Evolutionary conservation across 2,888 invertebrate genomes (phyloP).

Genomic region (Brachyopa scutellaris): DNA sequence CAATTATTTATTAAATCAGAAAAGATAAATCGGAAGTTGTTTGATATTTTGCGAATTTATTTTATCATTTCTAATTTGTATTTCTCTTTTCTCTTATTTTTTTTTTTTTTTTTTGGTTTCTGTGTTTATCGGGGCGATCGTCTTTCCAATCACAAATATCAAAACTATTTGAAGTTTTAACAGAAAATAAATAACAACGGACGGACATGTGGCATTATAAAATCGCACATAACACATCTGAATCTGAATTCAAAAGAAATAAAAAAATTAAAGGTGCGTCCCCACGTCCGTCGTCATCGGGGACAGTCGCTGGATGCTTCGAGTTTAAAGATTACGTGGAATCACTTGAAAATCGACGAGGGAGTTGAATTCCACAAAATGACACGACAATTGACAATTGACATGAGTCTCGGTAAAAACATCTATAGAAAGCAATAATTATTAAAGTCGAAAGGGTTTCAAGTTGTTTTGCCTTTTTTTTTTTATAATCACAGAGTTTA

Average conservation of each 20-base stretch:
- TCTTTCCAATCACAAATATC: neutral
- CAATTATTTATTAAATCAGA: slow-evolving; percentile 55
- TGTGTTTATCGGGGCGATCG: neutral
- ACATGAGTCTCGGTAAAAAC: slow-evolving; percentile 18
- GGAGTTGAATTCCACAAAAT: slow-evolving; percentile 41
- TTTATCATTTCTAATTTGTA: slow-evolving; percentile 30
- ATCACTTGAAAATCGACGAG: slow-evolving; percentile 25
- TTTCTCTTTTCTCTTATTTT: slow-evolving; percentile 15
- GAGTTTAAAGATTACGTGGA: slow-evolving; percentile 25
- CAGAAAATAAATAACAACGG: too few relatives aligned
- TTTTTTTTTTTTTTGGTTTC: neutral
- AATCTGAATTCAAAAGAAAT: neutral
- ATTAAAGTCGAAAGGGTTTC: slow-evolving; percentile 17
- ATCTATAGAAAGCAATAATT: slow-evolving; percentile 22
- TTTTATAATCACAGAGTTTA: neutral
- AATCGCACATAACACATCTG: slow-evolving; percentile 29
- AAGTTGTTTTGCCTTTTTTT: neutral
- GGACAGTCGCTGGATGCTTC: neutral
- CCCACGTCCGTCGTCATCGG: too few relatives aligned
- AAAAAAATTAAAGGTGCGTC: slow-evolving; percentile 49
- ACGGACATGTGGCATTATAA: slow-evolving; percentile 26
- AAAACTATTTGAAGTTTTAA: neutral
- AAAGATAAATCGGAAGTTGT: slow-evolving; percentile 55
- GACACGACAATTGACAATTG: slow-evolving; percentile 11
- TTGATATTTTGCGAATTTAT: slow-evolving; percentile 20